Percentiles rank a stretch among this genome's conserved stretches.
Conservation (phyloP, 2,888 invertebrate species). For the Tachystola acroxantha region DNA sequence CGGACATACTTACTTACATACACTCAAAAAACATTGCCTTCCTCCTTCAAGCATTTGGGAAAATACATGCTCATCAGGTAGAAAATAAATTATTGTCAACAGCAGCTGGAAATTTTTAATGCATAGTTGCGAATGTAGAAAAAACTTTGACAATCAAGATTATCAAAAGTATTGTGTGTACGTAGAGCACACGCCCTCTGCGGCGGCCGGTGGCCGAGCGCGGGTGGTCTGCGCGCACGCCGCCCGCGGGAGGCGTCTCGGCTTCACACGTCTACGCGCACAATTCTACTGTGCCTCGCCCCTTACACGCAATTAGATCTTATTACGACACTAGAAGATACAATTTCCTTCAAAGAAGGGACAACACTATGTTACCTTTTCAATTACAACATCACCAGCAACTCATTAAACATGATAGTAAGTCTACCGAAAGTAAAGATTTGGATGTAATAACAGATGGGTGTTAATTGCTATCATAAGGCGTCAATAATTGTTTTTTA, state of each 20-base stretch:
- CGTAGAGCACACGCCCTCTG: constrained; percentile 44
- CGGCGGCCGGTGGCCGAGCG: constrained; percentile 55
- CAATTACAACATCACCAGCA: constrained; percentile 27
- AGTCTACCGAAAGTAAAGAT: constrained; percentile 63
- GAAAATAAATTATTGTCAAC: too few species aligned
- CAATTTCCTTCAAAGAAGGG: constrained; percentile 26
- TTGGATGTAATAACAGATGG: constrained; percentile 68
- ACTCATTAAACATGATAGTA: constrained; percentile 56
- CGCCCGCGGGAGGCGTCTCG: constrained; percentile 57
- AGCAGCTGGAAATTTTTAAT: background rate
- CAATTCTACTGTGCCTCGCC: constrained; percentile 28
- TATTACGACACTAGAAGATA: constrained; percentile 30
- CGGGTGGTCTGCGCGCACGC: constrained; percentile 66
- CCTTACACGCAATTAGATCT: constrained; percentile 28
- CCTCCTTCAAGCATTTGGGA: background rate
- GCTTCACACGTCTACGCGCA: constrained; percentile 61
- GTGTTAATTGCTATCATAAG: constrained; percentile 75
- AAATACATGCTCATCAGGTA: too few species aligned
- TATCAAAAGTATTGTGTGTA: constrained; percentile 9
- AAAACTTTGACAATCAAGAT: background rate
- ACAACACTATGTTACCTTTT: constrained; percentile 30
- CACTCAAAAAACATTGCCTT: too few species aligned
- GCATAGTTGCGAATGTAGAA: background rate
- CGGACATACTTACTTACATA: too few species aligned
- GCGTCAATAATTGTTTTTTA: constrained; percentile 73